Evolutionary conservation across 2,888 invertebrate genomes (phyloP), one percentile per base, ranked within the genome.

Genomic region (Zootermopsis nevadensis): DNA sequence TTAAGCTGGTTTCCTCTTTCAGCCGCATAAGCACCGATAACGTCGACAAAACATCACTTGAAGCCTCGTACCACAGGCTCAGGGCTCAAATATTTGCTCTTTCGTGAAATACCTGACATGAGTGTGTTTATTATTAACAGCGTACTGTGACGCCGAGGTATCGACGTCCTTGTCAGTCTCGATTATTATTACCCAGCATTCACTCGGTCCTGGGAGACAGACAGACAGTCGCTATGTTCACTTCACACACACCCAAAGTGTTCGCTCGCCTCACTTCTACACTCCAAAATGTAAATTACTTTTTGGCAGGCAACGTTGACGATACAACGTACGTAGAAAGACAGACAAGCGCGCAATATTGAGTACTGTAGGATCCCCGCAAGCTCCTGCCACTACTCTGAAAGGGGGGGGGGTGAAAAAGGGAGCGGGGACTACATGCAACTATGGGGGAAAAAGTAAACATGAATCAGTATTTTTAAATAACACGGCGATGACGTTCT

Each of bases 241-340:
- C 77, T 55, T 33, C 77, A 77, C 55, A 66, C 79, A 33, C 79
- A 35, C 35, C 72, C 72, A 38, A 74, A 74, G 74, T 74, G 74
- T 74, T 74, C 38, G 74, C 38, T 24, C 66, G 35, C 66, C 38
- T 66, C 79, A 38, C 79, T 79, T 66, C 79, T 66, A 38, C 82
- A 72, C 82, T 82, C 82, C 35, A 82, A 60, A 48, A 82, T 82
- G 82, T 82, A 82, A 82, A 82, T 82, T 76, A 82, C 76, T 76
- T 82, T 82, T 82, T 74, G 82, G 72, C 82, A 74, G 74, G 74
- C 74, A 74, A 38, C 38, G 74, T 38, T 38, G 24, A 74, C 74
- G 74, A 38, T 38, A 42, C n/a, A 74, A n/a, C 38, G n/a, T 33
- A 31, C 33, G 22, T 15, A 69, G 69, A 33, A 0, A 38, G 74